Evolutionary conservation across 1,140 invertebrate genomes (phyloP).

Genomic region (Drosophila pruinosa): DNA sequence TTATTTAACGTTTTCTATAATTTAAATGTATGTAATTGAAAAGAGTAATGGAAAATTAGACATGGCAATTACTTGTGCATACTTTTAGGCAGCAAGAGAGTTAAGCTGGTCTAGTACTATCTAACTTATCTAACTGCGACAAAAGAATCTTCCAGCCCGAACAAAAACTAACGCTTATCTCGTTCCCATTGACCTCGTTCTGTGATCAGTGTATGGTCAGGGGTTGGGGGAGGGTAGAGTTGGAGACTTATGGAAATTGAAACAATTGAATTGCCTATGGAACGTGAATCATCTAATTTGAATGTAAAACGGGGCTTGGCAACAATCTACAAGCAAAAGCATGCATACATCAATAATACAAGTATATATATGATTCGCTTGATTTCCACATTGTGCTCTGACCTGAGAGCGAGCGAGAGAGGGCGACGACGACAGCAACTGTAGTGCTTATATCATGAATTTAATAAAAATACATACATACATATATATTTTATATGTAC

Average conservation of each 20-base stretch:
- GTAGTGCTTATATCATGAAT: not conserved
- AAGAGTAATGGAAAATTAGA: too few relatives aligned
- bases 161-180: conserved; percentile 3
- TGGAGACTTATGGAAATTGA: conserved; percentile 20
- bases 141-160: not conserved
- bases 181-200: conserved; percentile 4
- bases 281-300: conserved; percentile 47
- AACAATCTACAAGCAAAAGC: not conserved
- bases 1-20: not conserved
- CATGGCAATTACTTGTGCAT: conserved; percentile 39
- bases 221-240: not conserved
- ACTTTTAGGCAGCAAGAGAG: conserved; percentile 56
- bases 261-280: conserved; percentile 44
- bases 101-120: not conserved
- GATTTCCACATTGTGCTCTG: conserved; percentile 24
- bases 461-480: not conserved
- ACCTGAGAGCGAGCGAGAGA: not conserved
- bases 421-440: not conserved
- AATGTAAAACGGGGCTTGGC: conserved; percentile 48
- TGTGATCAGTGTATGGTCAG: not conserved
- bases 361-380: conserved; percentile 4
- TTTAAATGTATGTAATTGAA: too few relatives aligned
- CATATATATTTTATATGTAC: conserved; percentile 1
- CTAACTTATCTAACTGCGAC: not conserved
- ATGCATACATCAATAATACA: not conserved